These are phyloP conservation scores for Stenodema calcarata DNA, from an alignment of 2,888 invertebrate species.

Conservation along the genomic window DNA sequence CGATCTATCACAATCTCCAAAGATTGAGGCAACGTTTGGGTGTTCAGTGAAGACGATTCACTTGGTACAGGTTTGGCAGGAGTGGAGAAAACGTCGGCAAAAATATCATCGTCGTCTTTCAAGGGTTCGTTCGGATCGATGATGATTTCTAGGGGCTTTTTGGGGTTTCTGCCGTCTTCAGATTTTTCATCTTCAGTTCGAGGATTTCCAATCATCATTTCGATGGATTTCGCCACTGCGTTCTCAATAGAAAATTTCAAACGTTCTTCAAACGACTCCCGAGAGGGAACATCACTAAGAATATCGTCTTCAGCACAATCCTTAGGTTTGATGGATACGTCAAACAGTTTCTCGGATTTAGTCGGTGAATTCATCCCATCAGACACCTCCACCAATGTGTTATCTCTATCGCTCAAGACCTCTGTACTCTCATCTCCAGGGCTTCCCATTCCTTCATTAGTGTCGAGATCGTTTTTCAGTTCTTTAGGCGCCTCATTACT, in stretches of 20 bases:
- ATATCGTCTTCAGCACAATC: constrained; percentile 67
- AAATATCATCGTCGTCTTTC: constrained; percentile 64
- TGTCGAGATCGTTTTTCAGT: neutral
- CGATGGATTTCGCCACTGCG: neutral
- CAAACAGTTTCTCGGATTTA: neutral
- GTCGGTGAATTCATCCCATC: neutral
- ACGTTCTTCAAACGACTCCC: neutral
- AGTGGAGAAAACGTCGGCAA: neutral
- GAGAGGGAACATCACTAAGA: constrained; percentile 74
- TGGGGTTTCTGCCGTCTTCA: neutral
- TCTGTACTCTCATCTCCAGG: neutral
- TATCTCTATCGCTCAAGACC: neutral
- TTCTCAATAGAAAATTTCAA: neutral
- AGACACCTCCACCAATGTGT: neutral
- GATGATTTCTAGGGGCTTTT: neutral
- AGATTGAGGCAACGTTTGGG: neutral
- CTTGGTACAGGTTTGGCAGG: neutral
- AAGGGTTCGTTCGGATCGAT: neutral
- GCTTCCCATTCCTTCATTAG: neutral
- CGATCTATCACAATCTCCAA: constrained; percentile 11
- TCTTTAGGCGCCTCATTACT: neutral
- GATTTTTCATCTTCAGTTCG: too few species aligned
- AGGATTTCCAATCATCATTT: neutral
- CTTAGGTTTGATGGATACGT: constrained; percentile 52
- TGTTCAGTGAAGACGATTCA: neutral